These are phyloP conservation scores for Hylaeus volcanicus DNA, from an alignment of 1,140 invertebrate species.

Conservation along the genomic window DNA sequence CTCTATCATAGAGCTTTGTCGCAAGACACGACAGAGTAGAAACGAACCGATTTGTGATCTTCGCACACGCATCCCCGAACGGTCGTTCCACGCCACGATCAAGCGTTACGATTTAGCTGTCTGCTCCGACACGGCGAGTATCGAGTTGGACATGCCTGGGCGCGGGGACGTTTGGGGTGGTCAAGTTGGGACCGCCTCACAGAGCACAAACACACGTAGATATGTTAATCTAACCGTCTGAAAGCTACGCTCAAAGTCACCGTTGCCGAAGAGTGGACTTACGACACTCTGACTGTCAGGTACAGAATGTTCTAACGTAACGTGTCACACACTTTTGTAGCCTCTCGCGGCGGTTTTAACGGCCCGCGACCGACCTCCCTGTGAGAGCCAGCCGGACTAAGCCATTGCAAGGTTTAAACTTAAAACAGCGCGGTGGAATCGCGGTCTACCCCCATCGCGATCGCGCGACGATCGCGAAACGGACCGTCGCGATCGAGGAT, in stretches of 20 bases:
- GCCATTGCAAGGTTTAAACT: slow-evolving; percentile 12
- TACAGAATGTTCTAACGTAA: slow-evolving; percentile 49
- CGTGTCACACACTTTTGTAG: slow-evolving; percentile 48
- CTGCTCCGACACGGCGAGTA: too few relatives aligned
- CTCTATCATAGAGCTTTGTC: too few relatives aligned
- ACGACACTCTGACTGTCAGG: slow-evolving; percentile 51
- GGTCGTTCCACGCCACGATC: too few relatives aligned
- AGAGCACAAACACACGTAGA: not conserved
- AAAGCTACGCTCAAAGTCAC: slow-evolving; percentile 19
- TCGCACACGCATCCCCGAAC: too few relatives aligned
- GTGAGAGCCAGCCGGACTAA: not conserved
- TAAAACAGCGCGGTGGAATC: slow-evolving; percentile 20
- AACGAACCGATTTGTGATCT: too few relatives aligned
- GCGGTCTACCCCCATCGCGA: not conserved
- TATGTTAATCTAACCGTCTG: not conserved
- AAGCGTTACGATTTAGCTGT: too few relatives aligned
- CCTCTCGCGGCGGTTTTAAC: slow-evolving; percentile 56
- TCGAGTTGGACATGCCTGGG: too few relatives aligned
- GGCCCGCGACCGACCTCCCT: slow-evolving; percentile 2
- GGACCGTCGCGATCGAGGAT: not conserved
- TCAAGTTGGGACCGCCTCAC: not conserved
- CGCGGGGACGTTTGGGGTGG: too few relatives aligned
- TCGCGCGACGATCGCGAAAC: not conserved
- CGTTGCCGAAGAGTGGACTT: slow-evolving; percentile 41
- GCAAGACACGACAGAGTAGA: too few relatives aligned